phyloP scores from a whole-genome alignment of 53 echinoderm and acorn worm genomes.

The Glandiceps talaboti region DNA sequence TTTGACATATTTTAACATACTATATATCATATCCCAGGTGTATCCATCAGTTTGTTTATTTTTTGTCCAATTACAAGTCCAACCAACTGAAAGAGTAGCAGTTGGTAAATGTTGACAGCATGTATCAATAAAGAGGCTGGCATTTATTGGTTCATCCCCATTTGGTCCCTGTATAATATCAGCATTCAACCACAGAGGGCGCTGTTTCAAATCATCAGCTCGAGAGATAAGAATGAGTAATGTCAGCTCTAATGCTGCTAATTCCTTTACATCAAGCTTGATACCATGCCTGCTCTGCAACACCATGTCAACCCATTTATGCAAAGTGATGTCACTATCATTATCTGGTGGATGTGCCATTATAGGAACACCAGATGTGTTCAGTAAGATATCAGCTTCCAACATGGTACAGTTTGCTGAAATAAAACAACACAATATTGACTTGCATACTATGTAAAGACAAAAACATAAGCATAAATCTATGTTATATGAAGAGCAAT shows the following conservation, averaged over 20 bases:
- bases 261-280: not conserved
- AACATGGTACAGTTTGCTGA: not conserved
- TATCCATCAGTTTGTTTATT: not conserved
- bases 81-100: not conserved
- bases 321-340: not conserved
- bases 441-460: too few species aligned
- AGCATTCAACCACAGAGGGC: not conserved
- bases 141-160: not conserved
- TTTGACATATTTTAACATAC: not conserved
- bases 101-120: not conserved
- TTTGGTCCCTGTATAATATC: not conserved
- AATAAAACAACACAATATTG: too few species aligned
- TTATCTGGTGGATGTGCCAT: not conserved
- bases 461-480: too few species aligned
- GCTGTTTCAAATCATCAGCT: not conserved
- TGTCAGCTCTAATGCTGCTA: not conserved
- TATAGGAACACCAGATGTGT: not conserved
- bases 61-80: not conserved
- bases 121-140: not conserved
- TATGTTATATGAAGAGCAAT: too few species aligned
- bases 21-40: not conserved
- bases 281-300: not conserved
- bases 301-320: not conserved
- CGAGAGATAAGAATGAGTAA: not conserved
- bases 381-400: not conserved